Base-by-base conservation (phyloP, 1,140 invertebrate species). In the Euwallacea similis region DNA sequence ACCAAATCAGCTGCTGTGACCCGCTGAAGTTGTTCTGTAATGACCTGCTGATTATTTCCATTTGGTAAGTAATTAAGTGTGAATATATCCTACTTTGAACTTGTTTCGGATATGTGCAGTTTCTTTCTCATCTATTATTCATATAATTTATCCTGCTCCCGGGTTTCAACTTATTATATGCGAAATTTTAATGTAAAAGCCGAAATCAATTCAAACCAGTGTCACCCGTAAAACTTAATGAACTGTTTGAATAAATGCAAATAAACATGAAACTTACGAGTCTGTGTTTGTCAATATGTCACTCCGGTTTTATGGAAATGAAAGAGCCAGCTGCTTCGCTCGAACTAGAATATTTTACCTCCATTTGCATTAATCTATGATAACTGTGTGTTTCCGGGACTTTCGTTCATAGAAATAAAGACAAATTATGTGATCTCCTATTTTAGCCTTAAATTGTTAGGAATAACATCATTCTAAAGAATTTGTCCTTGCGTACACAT, bases 241-340 rank as follows among this genome's bases (percentile, higher is more conserved):
- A 69, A 58, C 65, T 69, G 60, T 72, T 67, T 72, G 53, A 59
- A 68, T 68, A 68, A 60, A 68, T 68, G 71, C 61, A 69, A 69
- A 75, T 75, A 68, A 75, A 75, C 70, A 75, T 70, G 73, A 71
- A 75, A 75, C 66, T 67, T 75, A 66, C 62, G 71, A 63, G 73
- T 60, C 71, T 62, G 62, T 75, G 71, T 75, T 73, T 73, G 73
- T 68, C 73, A 75, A 75, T 75, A 71, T 75, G 73, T 75, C 60
- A 70, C 71, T 54, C 67, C 66, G 69, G 72, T 71, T 75, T 75
- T 75, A 75, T 75, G 73, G 73, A 75, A 75, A 75, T 75, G 65
- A 62, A 70, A 72, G 71, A 73, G 73, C 56, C 73, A 67, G 70
- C 66, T 75, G 73, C 63, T 68, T 58, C 16, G 64, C 61, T 55